Evolutionary conservation across 2,797 vertebrate genomes (phyloP), one percentile per base, ranked within the genome.

Genomic region (Sebastes vulpes): DNA sequence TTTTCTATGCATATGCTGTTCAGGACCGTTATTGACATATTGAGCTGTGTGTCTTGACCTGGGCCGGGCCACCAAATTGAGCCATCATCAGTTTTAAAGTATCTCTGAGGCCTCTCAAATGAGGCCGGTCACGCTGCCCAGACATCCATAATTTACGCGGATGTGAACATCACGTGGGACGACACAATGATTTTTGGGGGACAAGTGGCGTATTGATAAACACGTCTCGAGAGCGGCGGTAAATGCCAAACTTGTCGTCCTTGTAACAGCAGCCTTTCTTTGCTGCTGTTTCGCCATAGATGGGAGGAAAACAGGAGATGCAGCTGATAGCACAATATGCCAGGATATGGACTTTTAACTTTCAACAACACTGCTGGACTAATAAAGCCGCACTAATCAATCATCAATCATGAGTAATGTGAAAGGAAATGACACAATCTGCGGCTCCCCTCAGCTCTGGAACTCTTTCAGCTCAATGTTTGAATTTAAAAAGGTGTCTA

Each of bases 71-170:
- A 56, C 77, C 75, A 83, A 88, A 92, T 90, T 81, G 82, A 94
- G 86, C 86, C 85, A 84, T 93, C 89, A 92, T 91, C 87, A 79
- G 77, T 90, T 85, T 85, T 82, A 64, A 86, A 79, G 87, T 78
- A 80, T 81, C 79, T 77, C 59, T 23, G 80, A 83, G 72, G 72
- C 69, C 4, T 38, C 63, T 85, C 67, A 14, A 58, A 83, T 69
- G 72, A 81, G 78, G 73, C 75, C 2, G 46, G 84, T 83, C 66
- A 53, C 28, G 54, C 50, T 11, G 54, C 46, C 12, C 16, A 50
- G 81, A 77, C 84, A 72, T 91, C 82, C 77, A 93, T 92, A 88
- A 89, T 82, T 65, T 25, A 85, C 54, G 52, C 21, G 48, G 63
- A 63, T 59, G 77, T 35, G 75, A 63, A 63, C 59, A 3, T 14